Percentiles rank a stretch among this genome's conserved stretches.
Evolutionary conservation across 1,140 invertebrate species (phyloP).

Genomic region (Rhyacophila brunnea): DNA sequence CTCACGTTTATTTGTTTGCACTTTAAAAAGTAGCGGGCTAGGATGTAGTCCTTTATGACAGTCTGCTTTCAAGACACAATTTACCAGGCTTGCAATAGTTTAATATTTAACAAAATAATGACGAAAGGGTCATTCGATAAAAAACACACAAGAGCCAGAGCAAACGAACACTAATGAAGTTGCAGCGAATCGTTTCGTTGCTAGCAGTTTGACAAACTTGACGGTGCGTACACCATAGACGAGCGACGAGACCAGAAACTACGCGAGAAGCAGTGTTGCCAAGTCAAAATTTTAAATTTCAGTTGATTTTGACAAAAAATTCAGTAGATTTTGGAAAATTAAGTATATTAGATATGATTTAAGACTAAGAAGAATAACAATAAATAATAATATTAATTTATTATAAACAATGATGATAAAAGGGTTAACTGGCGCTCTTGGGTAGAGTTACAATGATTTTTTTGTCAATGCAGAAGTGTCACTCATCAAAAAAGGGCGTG

Average conservation of each 20-base stretch:
- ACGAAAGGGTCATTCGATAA: not conserved
- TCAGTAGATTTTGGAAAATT: too few species aligned
- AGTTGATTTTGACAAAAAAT: too few species aligned
- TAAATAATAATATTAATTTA: too few species aligned
- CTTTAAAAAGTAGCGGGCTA: conserved; percentile 19
- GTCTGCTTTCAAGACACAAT: conserved; percentile 16
- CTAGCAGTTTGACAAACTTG: not conserved
- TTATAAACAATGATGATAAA: too few species aligned
- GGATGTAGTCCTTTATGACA: conserved; percentile 20
- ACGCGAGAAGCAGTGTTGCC: not conserved
- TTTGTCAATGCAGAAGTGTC: too few species aligned
- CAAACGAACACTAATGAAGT: too few species aligned
- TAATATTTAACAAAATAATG: conserved; percentile 26
- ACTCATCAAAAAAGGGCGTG: too few species aligned
- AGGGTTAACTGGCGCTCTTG: too few species aligned
- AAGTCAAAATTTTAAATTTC: too few species aligned
- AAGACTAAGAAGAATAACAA: too few species aligned
- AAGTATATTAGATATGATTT: too few species aligned
- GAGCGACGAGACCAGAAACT: conserved; percentile 1
- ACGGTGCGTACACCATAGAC: not conserved
- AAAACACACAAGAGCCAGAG: not conserved
- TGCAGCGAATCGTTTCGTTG: not conserved
- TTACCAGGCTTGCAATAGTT: conserved; percentile 25
- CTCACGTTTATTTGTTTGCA: conserved; percentile 2
- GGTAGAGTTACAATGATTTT: too few species aligned